Base-by-base conservation (phyloP, 2,888 invertebrate species). In the Euzetes globulus region DNA sequence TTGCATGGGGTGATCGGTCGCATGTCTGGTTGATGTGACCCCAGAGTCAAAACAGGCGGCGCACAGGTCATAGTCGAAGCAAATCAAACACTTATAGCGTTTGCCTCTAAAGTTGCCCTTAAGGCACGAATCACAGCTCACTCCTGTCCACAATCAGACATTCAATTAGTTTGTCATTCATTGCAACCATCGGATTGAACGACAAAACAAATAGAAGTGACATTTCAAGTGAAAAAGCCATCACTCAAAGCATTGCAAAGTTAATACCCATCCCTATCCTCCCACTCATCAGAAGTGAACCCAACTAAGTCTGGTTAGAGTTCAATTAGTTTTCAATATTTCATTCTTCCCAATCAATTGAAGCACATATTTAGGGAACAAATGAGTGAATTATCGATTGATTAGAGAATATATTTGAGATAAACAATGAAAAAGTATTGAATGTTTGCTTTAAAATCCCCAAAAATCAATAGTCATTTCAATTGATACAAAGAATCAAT, bases 101-200 rank as follows among this genome's bases (percentile, higher is more conserved):
- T 94, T 90, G 82, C 97, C 97, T 85, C 92, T 88, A 85, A 98
- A 98, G 86, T 97, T 96, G 84, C 92, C 92, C 87, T 94, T 94
- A 85, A 94, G 88, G 88, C 98, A 98, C 83, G 94, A 93, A 90
- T 98, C 98, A 89, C 98, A 98, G 88, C 96, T 97, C 83, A 98
- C 97, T 87, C 97, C 98, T 94, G 84, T 80, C 87, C n/a, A 71
- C 11, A 17, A n/a, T 11, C 71, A 50, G 17, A 65, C 45, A 33
- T 29, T 65, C 3, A 29, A 65, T 65, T 65, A 65, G 41, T 29
- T 63, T 63, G 29, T 22, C 27, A 58, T 63, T 9, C 27, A 29
- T 22, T 22, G 1, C 17, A 29, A 63, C 33, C 1, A 29, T 29
- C 29, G 3, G 29, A 17, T 63, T 63, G 27, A 17, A 63, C 27